These are phyloP conservation scores for Holothuria glaberrima DNA, from an alignment of 35 echinoderm and acorn worm genomes.

Conservation along the genomic window DNA sequence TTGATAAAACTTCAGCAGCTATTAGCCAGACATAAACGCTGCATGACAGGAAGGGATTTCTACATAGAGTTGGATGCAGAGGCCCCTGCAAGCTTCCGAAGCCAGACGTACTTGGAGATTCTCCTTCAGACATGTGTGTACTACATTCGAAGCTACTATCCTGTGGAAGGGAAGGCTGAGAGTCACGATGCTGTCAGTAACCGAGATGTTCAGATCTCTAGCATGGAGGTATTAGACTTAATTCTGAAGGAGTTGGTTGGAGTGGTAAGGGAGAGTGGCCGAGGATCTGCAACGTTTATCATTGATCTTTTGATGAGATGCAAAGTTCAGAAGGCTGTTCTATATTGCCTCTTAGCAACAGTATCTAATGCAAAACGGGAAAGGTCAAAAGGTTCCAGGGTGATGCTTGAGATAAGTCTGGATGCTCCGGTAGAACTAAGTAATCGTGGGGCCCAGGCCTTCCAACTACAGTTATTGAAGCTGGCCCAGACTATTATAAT, in stretches of 20 bases:
- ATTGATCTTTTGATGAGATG: constrained; percentile 85
- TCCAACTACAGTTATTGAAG: constrained; percentile 93
- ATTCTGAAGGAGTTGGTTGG: constrained; percentile 85
- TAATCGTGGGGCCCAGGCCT: constrained; percentile 81
- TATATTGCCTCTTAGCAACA: constrained; percentile 88
- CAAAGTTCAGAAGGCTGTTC: constrained; percentile 95
- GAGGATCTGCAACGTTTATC: constrained; percentile 92
- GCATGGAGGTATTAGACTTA: constrained; percentile 89
- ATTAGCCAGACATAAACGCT: constrained; percentile 87
- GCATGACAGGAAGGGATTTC: constrained; percentile 90
- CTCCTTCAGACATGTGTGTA: constrained; percentile 86
- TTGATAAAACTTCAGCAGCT: constrained; percentile 93
- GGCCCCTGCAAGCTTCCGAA: constrained; percentile 80
- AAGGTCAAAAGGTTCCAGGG: constrained; percentile 27
- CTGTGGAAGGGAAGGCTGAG: constrained; percentile 69
- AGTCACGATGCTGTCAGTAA: constrained; percentile 82
- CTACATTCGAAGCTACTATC: constrained; percentile 95
- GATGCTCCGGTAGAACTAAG: constrained; percentile 68
- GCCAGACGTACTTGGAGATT: constrained; percentile 94
- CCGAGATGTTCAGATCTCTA: constrained; percentile 91
- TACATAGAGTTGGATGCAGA: constrained; percentile 86
- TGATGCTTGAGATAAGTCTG: constrained; percentile 70
- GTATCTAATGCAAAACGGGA: constrained; percentile 71
- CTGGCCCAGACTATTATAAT: constrained; percentile 86
- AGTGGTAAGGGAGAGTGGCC: constrained; percentile 85